These are phyloP conservation scores for Ptychadena robeensis DNA, from an alignment of 2,797 vertebrate genomes.

Conservation along the genomic window DNA sequence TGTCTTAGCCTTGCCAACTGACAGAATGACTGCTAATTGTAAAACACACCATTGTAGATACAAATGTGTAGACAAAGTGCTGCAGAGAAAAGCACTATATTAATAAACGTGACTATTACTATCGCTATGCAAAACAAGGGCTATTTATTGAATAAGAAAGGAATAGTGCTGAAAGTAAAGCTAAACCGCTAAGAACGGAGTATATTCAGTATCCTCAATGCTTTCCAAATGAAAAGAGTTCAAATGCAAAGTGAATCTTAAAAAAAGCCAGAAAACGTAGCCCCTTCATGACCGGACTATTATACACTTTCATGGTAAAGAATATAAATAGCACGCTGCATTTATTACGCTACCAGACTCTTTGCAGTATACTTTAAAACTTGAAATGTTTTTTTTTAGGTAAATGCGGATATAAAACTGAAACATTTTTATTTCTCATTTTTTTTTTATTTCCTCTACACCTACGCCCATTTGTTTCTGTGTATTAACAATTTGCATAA, in stretches of 20 bases:
- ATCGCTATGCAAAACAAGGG: slow-evolving; percentile 16
- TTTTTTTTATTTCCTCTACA: not conserved
- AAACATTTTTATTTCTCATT: no score
- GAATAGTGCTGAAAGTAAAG: not conserved
- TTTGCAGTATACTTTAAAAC: not conserved
- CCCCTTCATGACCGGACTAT: not conserved
- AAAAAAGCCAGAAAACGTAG: not conserved
- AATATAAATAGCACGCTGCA: not conserved
- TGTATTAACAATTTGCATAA: no score
- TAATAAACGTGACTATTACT: slow-evolving; percentile 31
- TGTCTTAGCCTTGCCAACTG: slow-evolving; percentile 35
- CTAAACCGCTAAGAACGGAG: not conserved
- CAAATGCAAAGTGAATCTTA: not conserved
- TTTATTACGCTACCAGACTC: not conserved
- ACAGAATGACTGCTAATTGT: slow-evolving; percentile 52
- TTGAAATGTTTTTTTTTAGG: not conserved
- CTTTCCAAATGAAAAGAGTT: not conserved
- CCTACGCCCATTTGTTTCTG: no score
- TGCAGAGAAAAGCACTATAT: slow-evolving; percentile 28
- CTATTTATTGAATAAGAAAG: slow-evolving; percentile 46
- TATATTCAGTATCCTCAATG: not conserved
- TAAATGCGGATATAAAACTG: not conserved
- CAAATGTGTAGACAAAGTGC: slow-evolving; percentile 40
- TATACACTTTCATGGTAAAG: not conserved
- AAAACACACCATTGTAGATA: slow-evolving; percentile 16